These are phyloP conservation scores for Melanostoma scalare DNA, from an alignment of 2,888 invertebrate genomes.

Conservation along the genomic window DNA sequence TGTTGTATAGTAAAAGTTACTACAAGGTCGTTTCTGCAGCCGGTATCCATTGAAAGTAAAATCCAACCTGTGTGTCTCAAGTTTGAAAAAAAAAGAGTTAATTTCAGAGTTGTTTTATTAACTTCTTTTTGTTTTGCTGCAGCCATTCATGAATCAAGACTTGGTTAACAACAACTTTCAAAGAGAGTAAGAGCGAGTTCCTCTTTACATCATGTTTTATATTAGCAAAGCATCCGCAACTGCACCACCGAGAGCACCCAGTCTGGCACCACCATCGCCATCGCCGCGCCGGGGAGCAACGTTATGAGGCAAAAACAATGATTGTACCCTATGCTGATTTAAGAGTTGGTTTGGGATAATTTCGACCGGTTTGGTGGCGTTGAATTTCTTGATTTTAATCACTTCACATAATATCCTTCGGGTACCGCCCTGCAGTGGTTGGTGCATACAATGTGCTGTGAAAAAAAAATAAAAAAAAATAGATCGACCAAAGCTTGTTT, in stretches of 20 bases:
- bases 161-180: neutral
- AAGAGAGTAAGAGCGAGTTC: constrained; percentile 1
- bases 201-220: constrained; percentile 2
- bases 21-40: constrained; percentile 52
- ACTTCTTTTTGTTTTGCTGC: constrained; percentile 4
- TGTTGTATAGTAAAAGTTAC: constrained; percentile 40
- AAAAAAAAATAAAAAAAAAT: no score
- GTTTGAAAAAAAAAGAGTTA: neutral
- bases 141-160: constrained; percentile 12
- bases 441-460: no score
- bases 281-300: neutral
- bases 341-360: neutral
- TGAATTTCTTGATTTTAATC: neutral
- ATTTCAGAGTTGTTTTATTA: neutral
- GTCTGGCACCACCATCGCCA: no score
- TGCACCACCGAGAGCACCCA: neutral
- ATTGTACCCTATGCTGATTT: neutral
- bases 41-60: constrained; percentile 59
- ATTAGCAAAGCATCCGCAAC: constrained; percentile 21
- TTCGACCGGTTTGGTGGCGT: constrained; percentile 7
- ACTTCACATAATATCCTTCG: neutral
- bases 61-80: constrained; percentile 31
- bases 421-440: no score
- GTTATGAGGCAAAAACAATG: neutral
- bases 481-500: no score